These are phyloP conservation scores for Otus scops DNA, from an alignment of 2,797 vertebrate species.

Conservation along the genomic window DNA sequence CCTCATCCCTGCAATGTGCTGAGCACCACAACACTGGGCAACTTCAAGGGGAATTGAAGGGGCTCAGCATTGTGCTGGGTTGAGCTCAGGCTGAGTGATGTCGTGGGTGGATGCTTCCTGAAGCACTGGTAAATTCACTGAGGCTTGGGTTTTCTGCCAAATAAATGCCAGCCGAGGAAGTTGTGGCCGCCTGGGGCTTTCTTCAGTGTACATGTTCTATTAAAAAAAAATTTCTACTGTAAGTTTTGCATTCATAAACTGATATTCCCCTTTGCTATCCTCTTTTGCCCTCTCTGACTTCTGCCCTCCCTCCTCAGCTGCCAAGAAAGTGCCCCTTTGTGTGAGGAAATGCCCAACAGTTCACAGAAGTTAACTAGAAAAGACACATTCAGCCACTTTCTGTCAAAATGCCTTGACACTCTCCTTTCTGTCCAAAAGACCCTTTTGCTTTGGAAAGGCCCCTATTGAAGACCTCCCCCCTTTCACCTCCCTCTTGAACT, in stretches of 20 bases:
- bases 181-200: constrained; percentile 58
- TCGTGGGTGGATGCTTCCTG: constrained; percentile 11
- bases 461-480: neutral
- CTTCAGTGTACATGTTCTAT: constrained; percentile 57
- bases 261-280: constrained; percentile 63
- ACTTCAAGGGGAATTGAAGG: neutral
- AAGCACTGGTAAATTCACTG: constrained; percentile 48
- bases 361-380: constrained; percentile 69
- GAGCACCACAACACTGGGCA: neutral
- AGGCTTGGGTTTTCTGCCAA: constrained; percentile 67
- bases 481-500: constrained; percentile 49
- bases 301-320: constrained; percentile 48
- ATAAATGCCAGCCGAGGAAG: constrained; percentile 59
- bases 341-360: constrained; percentile 41
- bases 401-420: constrained; percentile 48
- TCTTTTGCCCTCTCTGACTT: constrained; percentile 70
- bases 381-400: constrained; percentile 67
- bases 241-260: constrained; percentile 76
- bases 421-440: constrained; percentile 45
- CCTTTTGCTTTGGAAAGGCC: constrained; percentile 34
- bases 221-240: constrained; percentile 58
- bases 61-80: neutral
- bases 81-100: neutral
- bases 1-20: neutral
- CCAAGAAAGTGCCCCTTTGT: constrained; percentile 74